Base-by-base conservation (phyloP, 1,140 invertebrate species). In the Temnothorax longispinosus region DNA sequence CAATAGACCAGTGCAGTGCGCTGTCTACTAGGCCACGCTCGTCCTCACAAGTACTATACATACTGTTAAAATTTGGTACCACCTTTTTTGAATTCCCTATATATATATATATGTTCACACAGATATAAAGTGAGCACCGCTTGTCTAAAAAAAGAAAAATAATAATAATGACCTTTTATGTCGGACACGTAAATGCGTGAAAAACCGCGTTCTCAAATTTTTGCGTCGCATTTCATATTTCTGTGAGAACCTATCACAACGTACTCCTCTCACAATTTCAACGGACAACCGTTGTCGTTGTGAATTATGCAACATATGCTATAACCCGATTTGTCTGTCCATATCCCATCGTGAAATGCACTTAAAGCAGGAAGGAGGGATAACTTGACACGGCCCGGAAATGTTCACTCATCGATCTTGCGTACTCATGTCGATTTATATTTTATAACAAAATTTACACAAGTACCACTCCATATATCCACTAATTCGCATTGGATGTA, bases 281-380 rank as follows among this genome's bases (percentile, higher is more conserved):
- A 41, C 38, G 21, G 44, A 67, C 44, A 38, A 67, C 32, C 44
- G 32, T 52, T 56, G 35, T 41, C 52, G n/a, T 60, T 52, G 32
- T 80, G 44, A 80, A 80, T 80, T 80, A 80, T 80, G 32, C 62
- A 80, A 67, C 27, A n/a, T 15, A n/a, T 15, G 32, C 44, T 38
- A 50, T 67, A 67, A 35, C 18, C n/a, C 11, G n/a, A 78, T 78
- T 78, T 62, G 32, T 78, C 44, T 27, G 60, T 21, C n/a, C 74
- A 44, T 62, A 77, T 62, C 41, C 38, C 10, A 13, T 62, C 38
- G 10, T 13, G 35, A 41, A 21, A 77, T 10, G 38, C 54, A 77
- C 54, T 60, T 60, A 62, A 62, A 41, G 56, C 21, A 32, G 75
- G 56, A 58, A 77, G 21, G 54, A 15, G 44, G 11, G 41, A 35